Evolutionary conservation across 2,797 vertebrate species (phyloP).

Genomic region (Neomorphus geoffroyi): DNA sequence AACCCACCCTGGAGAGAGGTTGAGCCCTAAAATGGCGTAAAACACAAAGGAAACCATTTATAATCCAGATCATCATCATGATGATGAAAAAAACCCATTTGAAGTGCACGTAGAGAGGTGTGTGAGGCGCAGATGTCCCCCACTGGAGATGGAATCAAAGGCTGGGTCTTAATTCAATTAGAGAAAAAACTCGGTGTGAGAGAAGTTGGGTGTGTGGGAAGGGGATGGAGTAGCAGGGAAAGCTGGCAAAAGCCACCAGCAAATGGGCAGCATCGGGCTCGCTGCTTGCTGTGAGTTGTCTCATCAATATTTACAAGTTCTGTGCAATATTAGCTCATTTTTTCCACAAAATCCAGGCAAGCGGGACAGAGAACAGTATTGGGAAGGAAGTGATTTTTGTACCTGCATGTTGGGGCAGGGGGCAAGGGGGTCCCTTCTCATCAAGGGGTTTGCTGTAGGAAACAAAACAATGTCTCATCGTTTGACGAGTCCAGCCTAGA

Average conservation of each 20-base stretch:
- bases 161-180: background rate
- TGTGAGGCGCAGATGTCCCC: background rate
- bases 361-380: background rate
- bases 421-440: background rate
- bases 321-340: background rate
- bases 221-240: background rate
- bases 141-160: background rate
- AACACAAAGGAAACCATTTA: background rate
- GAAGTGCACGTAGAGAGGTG: background rate
- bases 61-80: background rate
- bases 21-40: rapidly evolving
- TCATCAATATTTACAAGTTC: constrained; percentile 22
- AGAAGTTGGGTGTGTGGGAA: background rate
- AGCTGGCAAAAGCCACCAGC: background rate
- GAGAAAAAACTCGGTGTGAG: background rate
- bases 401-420: background rate
- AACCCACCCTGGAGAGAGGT: rapidly evolving
- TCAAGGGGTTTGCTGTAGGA: background rate
- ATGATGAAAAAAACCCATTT: background rate
- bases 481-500: background rate
- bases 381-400: constrained; percentile 6
- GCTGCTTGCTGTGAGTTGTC: background rate
- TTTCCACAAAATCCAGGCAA: background rate
- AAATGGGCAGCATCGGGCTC: constrained; percentile 16
- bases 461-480: background rate